Evolutionary conservation across 2,113 vertebrate species (phyloP), one percentile per base, ranked within the genome.

Genomic region (Manacus vitellinus): DNA sequence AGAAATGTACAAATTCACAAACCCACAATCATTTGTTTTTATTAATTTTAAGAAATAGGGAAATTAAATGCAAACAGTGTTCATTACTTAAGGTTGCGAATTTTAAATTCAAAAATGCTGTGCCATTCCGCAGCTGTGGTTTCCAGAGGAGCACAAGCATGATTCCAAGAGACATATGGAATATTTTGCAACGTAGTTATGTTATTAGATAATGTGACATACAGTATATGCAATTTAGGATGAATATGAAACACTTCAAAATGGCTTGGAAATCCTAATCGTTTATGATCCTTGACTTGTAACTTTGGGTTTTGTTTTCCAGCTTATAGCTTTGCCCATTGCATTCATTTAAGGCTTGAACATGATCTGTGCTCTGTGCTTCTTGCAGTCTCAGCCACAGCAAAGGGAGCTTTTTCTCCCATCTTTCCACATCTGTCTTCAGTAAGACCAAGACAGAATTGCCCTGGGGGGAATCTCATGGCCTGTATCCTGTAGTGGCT

Each of bases 21-120:
- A 47, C 20, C 27, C 35, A 51, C 51, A 23, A 55, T 61, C 8
- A 16, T 95, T 90, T 85, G 20, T 22, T 80, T 90, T 76, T 88
- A 83, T 94, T 95, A 76, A 76, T 82, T 70, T 62, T 73, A 73
- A 90, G 88, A 84, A 93, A 76, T 44, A 88, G 91, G 78, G 82
- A 74, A 90, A 77, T 88, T 19, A 94, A 87, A 81, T 73, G 67
- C 90, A 80, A 92, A 39, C 74, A 76, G 46, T 44, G 76, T 44
- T 90, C 65, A 33, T 81, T 77, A 88, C 75, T 94, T 83, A 39
- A 90, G 68, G 79, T 7, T 94, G 92, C 70, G 55, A 43, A 88
- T 93, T 92, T 86, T 28, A 28, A 83, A 58, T 73, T 80, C 62
- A 63, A 11, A 85, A 93, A 24, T 0, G 28, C 67, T 49, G 74